Conservation (phyloP, 2,888 invertebrate genomes). For the Cantharis flavilabris region DNA sequence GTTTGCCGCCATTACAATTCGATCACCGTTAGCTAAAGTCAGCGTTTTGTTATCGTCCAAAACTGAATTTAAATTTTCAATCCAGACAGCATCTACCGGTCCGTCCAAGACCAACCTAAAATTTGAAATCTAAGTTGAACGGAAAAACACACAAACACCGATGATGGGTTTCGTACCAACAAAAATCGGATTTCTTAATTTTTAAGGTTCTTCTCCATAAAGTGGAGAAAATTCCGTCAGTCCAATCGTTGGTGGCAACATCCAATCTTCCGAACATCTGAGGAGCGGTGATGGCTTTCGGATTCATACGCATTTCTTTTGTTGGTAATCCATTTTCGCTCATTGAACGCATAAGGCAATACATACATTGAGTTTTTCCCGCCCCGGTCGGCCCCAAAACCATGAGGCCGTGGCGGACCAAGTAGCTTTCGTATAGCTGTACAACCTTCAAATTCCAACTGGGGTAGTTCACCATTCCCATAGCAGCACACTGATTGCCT, state of each 20-base stretch:
- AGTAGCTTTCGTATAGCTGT: slow-evolving; percentile 83
- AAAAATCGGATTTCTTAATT: slow-evolving; percentile 71
- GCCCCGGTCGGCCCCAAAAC: slow-evolving; percentile 87
- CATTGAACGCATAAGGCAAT: slow-evolving; percentile 76
- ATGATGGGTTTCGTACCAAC: slow-evolving; percentile 62
- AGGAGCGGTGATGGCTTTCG: slow-evolving; percentile 89
- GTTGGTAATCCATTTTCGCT: slow-evolving; percentile 79
- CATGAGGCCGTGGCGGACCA: slow-evolving; percentile 89
- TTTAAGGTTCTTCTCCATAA: slow-evolving; percentile 84
- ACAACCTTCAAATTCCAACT: slow-evolving; percentile 88
- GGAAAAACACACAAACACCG: neutral
- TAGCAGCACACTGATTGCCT: slow-evolving; percentile 62
- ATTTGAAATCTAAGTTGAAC: neutral
- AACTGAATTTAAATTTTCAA: slow-evolving; percentile 90
- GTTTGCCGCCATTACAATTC: slow-evolving; percentile 88
- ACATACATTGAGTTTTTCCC: slow-evolving; percentile 83
- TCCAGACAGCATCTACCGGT: slow-evolving; percentile 93
- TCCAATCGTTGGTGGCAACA: slow-evolving; percentile 93
- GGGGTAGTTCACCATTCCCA: slow-evolving; percentile 77
- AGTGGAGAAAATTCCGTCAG: slow-evolving; percentile 91
- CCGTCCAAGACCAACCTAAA: slow-evolving; percentile 76
- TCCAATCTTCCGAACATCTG: slow-evolving; percentile 92
- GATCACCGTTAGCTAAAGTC: slow-evolving; percentile 88
- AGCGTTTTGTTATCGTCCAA: slow-evolving; percentile 89
- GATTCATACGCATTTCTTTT: slow-evolving; percentile 88